Evolutionary conservation across 2,888 invertebrate species (phyloP), one percentile per base, ranked within the genome.

Genomic region (Galerucella nymphaeae): DNA sequence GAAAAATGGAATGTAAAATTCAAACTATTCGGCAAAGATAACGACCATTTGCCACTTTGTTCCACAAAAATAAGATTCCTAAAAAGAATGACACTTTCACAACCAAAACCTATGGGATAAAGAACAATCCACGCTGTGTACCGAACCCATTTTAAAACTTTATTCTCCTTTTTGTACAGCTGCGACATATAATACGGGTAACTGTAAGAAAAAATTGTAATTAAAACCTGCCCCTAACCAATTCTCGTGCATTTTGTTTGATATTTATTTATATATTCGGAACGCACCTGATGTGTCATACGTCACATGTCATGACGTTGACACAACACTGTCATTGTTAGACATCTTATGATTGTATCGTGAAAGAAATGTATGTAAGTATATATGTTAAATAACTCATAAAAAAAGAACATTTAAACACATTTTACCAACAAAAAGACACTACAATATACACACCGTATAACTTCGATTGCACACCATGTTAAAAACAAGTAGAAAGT

Each of bases 41-140:
- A 83, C 0, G 93, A 91, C 83, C 94, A 95, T 68, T 88, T 91
- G 65, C 90, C 89, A 0, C 95, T 95, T 83, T 96, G 94, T 79
- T 97, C 96, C 82, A 96, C 95, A 84, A 94, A 95, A 0, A 96
- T 95, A 83, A 98, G 93, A 84, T 96, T 94, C 66, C 95, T 89
- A 18, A 95, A 88, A 57, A 95, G 89, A 14, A 95, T 90, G 4
- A 94, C 91, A 0, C 95, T 94, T 88, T 98, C 98, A 82, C 95
- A 94, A 1, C 96, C 83, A 79, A 97, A 92, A 8, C 97, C 98
- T 53, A 97, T 84, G 0, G 98, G 98, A 86, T 98, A 98, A 0
- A 98, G 89, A 0, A 96, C 93, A 77, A 98, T 95, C 98, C 98
- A 99, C 70, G 96, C 89, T 0, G 95, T 94, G 86, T 98, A 98